Evolutionary conservation across 2,113 vertebrate genomes (phyloP), one percentile per base, ranked within the genome.

Genomic region (Ibidorhyncha struthersii): DNA sequence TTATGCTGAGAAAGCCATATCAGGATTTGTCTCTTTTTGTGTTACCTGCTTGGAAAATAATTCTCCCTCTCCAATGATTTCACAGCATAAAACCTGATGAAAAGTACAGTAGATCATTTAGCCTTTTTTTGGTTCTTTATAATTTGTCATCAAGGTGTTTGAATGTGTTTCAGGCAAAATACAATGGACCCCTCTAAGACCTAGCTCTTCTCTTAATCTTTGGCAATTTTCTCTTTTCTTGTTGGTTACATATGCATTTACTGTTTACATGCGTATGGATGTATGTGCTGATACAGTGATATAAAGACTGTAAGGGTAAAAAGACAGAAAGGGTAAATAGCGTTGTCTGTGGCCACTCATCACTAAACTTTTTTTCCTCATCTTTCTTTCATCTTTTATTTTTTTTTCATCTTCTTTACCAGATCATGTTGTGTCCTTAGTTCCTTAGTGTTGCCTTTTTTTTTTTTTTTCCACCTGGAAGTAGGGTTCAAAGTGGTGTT

Each of bases 321-420:
- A 58, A 3, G 21, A 20, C 22, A 52, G 16, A 63, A 59, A 79
- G 66, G 8, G 4, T 3, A 52, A 40, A 90, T 1, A 5, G 2
- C 29, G 5, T 4, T 43, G 12, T n/a, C 9, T 9, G 11, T 34
- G 17, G 6, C 2, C 12, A 56, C 8, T 20, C 2, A 43, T 15
- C 0, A 1, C 2, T 58, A 41, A 62, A 16, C 4, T 7, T 43
- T 27, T 29, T 30, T 14, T 12, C 12, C 14, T 8, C 0, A 5
- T n/a, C 1, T 62, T 83, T 56, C 5, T n/a, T 72, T 73, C 4
- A 8, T 25, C 0, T 34, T 6, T 29, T 19, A 11, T 0, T 6
- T 27, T 30, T 30, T 38, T 10, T 26, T 13, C 1, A 9, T 45
- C 4, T 61, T 58, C 13, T 27, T 76, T 71, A 25, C 15, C 16